Conservation (phyloP, 2,888 invertebrate species). For the Pachymerium ferrugineum region DNA sequence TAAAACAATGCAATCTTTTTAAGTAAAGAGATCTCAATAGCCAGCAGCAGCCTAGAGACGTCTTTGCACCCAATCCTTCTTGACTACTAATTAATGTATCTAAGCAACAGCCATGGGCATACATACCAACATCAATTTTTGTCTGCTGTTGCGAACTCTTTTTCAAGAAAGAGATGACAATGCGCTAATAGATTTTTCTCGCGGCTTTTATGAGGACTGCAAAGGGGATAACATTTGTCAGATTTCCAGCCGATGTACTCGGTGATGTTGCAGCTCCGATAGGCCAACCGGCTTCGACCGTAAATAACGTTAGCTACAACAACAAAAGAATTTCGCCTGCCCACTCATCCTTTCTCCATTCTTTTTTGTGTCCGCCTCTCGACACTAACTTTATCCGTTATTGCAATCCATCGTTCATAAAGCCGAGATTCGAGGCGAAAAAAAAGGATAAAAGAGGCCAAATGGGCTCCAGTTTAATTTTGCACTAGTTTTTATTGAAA, state of each 20-base stretch:
- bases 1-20: no score
- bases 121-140: not conserved
- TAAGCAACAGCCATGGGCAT: no score
- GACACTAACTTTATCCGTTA: slow-evolving; percentile 5
- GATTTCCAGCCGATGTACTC: slow-evolving; percentile 21
- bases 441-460: not conserved
- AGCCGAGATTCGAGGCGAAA: not conserved
- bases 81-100: no score
- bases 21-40: no score
- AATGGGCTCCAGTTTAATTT: not conserved
- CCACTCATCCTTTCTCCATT: slow-evolving; percentile 14
- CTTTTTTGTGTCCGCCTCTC: not conserved
- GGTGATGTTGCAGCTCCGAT: slow-evolving; percentile 18
- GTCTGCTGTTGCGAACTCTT: not conserved
- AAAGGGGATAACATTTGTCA: slow-evolving; percentile 10
- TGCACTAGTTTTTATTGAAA: not conserved
- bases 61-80: no score
- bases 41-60: no score
- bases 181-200: slow-evolving; percentile 18
- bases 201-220: slow-evolving; percentile 5
- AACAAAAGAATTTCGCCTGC: slow-evolving; percentile 14
- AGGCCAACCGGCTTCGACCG: not conserved
- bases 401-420: slow-evolving; percentile 10
- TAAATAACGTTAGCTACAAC: slow-evolving; percentile 21
- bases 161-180: not conserved